Evolutionary conservation across 2,113 vertebrate genomes (phyloP), one percentile per base, ranked within the genome.

Genomic region (Meriones unguiculatus): DNA sequence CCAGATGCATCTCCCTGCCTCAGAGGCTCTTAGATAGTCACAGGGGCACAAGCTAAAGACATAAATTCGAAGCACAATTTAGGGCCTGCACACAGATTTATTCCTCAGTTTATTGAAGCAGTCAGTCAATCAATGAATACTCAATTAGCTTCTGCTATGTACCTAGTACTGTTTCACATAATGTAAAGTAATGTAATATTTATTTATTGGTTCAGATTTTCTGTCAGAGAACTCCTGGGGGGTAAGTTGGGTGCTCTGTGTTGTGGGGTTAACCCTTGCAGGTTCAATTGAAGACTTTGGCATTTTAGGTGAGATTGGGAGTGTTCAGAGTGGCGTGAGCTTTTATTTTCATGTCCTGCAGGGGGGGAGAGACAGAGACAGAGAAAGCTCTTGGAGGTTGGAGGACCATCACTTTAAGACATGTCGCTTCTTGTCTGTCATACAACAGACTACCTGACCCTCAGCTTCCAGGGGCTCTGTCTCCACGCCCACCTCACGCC

Each of bases 101-200:
- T 82, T 91, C 67, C 67, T 97, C 59, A 76, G 17, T 84, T 96
- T 96, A 96, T 93, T 97, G 89, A 92, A 87, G 41, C 8, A 41
- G 72, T 88, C 64, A 89, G 72, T 87, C 72, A 93, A 67, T 97
- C 92, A 90, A 96, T 94, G 70, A 91, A 94, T 89, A 96, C 24
- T 75, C 81, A 93, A 4, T 95, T 97, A 96, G 88, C 81, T 82
- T 92, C 67, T 84, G 28, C 57, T 93, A 10, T 59, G 76, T 81
- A 62, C 62, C 65, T 62, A 90, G 69, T 65, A 86, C 82, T 94
- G 35, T 81, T 95, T 94, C 92, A 77, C 81, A 90, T 96, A 93
- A 95, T 90, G 64, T 93, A 94, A 96, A 96, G 12, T 96, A 95
- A 97, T 93, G 92, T 94, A 88, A 90, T 96, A 91, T 97, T 93